Percentiles rank a stretch among this genome's conserved stretches.
Evolutionary conservation across 2,113 vertebrate species (phyloP).

Genomic region (Acrocephalus arundinaceus): DNA sequence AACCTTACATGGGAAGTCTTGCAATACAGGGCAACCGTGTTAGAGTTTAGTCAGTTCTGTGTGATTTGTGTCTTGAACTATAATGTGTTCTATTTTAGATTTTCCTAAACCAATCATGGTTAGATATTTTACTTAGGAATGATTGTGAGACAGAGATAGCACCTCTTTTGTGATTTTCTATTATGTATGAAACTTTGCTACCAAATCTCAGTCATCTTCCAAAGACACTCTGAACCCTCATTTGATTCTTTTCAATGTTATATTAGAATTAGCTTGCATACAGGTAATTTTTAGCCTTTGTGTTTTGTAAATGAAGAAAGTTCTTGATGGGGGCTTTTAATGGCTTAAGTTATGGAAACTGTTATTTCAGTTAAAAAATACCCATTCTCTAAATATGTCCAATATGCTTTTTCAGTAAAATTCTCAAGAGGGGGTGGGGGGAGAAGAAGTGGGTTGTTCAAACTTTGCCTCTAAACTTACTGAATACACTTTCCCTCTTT

Average conservation of each 20-base stretch:
- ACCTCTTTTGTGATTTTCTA: background rate
- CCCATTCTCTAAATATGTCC: background rate
- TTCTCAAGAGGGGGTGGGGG: accelerated
- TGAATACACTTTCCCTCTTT: background rate
- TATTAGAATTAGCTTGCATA: background rate
- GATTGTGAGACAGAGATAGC: background rate
- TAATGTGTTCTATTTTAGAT: background rate
- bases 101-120: background rate
- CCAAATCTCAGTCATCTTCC: background rate
- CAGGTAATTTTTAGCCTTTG: background rate
- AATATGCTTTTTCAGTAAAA: background rate
- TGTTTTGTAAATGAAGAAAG: background rate
- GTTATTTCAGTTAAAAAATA: background rate
- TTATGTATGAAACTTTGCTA: background rate
- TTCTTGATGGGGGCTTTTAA: background rate
- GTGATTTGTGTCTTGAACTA: background rate
- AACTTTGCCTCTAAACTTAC: background rate
- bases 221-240: background rate
- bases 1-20: background rate
- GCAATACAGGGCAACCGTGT: background rate
- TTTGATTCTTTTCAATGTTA: background rate
- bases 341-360: background rate
- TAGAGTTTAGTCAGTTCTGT: background rate
- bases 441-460: background rate
- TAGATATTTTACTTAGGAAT: background rate